phyloP scores from a whole-genome alignment of 2,888 invertebrate species.

The Norana najaformis region DNA sequence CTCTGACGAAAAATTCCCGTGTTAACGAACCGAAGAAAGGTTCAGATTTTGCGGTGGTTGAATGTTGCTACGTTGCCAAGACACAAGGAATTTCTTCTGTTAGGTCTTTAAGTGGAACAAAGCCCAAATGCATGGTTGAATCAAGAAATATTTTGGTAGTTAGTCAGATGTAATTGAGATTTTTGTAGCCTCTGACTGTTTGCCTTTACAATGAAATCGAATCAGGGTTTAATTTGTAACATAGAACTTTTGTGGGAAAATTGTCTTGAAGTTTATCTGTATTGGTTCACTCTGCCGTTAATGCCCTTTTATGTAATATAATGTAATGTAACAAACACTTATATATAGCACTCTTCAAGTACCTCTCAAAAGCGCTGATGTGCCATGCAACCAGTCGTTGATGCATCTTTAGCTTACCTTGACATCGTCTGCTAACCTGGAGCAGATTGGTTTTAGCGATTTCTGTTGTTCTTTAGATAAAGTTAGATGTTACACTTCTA shows the following conservation, averaged over 20 bases:
- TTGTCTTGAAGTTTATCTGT: neutral
- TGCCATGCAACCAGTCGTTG: neutral
- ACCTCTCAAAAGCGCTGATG: too few species aligned
- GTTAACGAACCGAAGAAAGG: neutral
- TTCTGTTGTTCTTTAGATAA: neutral
- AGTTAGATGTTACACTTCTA: too few species aligned
- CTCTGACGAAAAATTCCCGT: neutral
- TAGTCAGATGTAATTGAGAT: neutral
- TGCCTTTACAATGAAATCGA: constrained; percentile 1
- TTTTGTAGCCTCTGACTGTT: neutral
- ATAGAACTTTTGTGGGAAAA: neutral
- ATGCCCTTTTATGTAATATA: neutral
- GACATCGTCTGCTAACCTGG: neutral
- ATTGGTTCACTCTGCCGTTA: neutral
- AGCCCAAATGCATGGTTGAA: neutral
- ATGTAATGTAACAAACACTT: too few species aligned
- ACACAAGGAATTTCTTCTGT: neutral
- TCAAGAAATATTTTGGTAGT: neutral
- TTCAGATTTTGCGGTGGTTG: neutral
- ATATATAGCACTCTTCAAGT: too few species aligned
- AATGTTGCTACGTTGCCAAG: neutral
- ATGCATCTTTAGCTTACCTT: neutral
- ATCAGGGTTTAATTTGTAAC: neutral
- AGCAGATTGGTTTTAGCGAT: neutral
- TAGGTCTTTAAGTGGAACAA: neutral